Conservation (phyloP, 2,888 invertebrate species). For the Leptopilina myrica region DNA sequence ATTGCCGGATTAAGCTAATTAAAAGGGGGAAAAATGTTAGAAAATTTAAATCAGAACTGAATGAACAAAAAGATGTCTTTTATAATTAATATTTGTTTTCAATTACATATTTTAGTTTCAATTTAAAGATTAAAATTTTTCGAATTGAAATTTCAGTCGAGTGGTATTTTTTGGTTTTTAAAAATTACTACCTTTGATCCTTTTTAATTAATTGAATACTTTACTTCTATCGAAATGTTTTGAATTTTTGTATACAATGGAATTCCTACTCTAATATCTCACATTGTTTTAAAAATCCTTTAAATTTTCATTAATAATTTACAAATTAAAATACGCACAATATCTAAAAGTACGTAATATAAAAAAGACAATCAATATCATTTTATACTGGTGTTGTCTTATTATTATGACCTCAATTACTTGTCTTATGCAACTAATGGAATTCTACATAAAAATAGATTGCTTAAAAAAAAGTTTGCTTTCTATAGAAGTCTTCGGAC, state of each 20-base stretch:
- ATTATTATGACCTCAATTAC: conserved; percentile 12
- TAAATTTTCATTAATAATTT: background rate
- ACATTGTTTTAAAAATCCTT: background rate
- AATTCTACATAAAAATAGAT: background rate
- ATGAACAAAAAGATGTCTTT: background rate
- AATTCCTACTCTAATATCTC: too few species aligned
- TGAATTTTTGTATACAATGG: too few species aligned
- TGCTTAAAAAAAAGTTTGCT: background rate
- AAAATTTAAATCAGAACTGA: background rate
- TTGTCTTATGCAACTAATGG: conserved; percentile 3
- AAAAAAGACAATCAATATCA: conserved; percentile 5
- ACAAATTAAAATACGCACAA: background rate
- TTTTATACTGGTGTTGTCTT: background rate
- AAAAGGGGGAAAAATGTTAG: background rate
- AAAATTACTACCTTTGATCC: too few species aligned
- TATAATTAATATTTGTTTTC: too few species aligned
- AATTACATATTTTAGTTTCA: too few species aligned
- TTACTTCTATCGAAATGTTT: too few species aligned
- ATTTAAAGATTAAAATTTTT: too few species aligned
- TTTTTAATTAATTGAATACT: too few species aligned
- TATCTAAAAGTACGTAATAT: conserved; percentile 8
- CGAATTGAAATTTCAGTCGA: too few species aligned
- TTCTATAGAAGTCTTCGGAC: conserved; percentile 3
- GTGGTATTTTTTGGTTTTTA: too few species aligned
- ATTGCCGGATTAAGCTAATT: background rate